Conservation (phyloP, 2,888 invertebrate genomes). For the Apamea sordens region DNA sequence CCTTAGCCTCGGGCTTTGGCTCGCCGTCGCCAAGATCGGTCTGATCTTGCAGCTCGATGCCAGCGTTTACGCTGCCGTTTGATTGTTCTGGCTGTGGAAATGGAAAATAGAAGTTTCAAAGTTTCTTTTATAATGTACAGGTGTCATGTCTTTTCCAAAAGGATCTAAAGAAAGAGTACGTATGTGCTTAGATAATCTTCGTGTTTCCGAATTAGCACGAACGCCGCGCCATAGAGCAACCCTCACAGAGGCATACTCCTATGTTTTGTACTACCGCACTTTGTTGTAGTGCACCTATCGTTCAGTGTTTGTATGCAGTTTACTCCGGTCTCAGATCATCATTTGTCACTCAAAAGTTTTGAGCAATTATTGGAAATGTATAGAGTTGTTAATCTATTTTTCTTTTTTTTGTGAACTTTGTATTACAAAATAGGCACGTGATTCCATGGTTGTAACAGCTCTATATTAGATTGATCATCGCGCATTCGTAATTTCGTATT, state of each 20-base stretch:
- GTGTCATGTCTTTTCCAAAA: neutral
- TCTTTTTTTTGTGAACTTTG: neutral
- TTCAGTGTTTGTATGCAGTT: neutral
- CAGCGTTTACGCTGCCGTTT: slow-evolving; percentile 92
- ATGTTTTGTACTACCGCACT: neutral
- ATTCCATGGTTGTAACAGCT: neutral
- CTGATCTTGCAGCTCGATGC: slow-evolving; percentile 91
- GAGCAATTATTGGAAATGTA: neutral
- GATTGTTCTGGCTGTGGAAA: slow-evolving; percentile 80
- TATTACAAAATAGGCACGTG: neutral
- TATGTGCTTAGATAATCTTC: neutral
- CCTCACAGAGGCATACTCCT: neutral
- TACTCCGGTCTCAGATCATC: neutral
- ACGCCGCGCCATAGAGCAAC: neutral
- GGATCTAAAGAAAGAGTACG: neutral
- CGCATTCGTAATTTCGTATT: slow-evolving; percentile 5
- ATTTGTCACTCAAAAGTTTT: neutral
- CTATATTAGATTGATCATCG: neutral
- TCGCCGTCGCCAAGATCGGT: slow-evolving; percentile 79
- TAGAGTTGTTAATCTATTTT: neutral
- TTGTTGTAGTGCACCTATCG: neutral
- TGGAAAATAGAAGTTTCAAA: neutral
- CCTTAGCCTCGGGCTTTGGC: slow-evolving; percentile 67
- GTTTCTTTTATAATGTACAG: neutral
- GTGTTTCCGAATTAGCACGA: neutral